Percentiles rank a stretch among this genome's conserved stretches.
These are phyloP conservation scores for Zosterops japonicus DNA, from an alignment of 2,113 vertebrate genomes.

Conservation along the genomic window DNA sequence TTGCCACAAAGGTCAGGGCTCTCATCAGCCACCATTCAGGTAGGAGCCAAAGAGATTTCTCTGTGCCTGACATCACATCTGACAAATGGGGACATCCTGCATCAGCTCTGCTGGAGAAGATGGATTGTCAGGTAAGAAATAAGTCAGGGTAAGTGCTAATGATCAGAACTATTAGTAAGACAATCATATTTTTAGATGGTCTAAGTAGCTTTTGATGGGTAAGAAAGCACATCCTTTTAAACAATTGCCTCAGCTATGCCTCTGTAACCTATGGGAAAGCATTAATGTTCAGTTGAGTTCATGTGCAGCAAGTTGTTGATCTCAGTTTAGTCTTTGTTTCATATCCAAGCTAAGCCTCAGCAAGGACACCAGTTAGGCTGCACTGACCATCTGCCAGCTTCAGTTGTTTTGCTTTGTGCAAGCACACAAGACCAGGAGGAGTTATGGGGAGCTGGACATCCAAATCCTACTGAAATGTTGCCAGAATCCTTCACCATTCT, in stretches of 20 bases:
- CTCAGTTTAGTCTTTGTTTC: neutral
- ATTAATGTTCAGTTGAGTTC: neutral
- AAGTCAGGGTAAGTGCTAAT: neutral
- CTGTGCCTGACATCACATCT: neutral
- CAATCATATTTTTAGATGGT: neutral
- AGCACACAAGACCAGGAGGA: neutral
- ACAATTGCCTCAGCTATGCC: neutral
- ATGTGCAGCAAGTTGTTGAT: neutral
- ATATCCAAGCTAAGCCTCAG: neutral
- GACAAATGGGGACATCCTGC: neutral
- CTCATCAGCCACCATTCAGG: conserved; percentile 36
- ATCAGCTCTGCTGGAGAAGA: neutral
- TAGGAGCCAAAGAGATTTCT: neutral
- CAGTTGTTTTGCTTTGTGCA: neutral
- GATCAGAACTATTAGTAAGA: neutral
- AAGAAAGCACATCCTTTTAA: neutral
- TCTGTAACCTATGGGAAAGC: neutral
- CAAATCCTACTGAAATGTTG: neutral
- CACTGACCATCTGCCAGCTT: neutral
- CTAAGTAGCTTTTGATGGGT: neutral
- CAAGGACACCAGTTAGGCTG: neutral
- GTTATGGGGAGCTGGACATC: neutral
- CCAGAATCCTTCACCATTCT: neutral
- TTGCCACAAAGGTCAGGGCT: conserved; percentile 29
- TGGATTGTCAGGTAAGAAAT: neutral